A percentile compares a stretch with the other conserved stretches of the same genome.
Evolutionary conservation across 2,888 invertebrate species (phyloP).

Genomic region (Lithophane ornitopus): DNA sequence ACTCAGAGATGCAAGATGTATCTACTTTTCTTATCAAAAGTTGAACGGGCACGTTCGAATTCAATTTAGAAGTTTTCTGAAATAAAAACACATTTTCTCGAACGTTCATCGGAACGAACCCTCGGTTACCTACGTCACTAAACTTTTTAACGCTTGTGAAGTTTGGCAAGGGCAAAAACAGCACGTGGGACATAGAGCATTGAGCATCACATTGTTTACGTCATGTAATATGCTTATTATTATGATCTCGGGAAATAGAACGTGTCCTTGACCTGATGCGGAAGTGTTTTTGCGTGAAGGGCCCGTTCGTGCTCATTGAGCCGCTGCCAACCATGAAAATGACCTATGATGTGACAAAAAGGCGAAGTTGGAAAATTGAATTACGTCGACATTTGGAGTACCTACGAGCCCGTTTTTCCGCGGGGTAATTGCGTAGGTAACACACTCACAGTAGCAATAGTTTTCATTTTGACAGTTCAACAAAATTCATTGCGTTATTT

Average conservation of each 20-base stretch:
- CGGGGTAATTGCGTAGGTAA: too few relatives aligned
- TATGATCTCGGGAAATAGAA: constrained; percentile 55
- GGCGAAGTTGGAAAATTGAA: constrained; percentile 40
- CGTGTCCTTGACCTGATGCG: constrained; percentile 74
- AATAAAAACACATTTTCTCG: neutral
- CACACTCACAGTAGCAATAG: too few relatives aligned
- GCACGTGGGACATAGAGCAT: constrained; percentile 2
- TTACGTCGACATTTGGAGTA: constrained; percentile 27
- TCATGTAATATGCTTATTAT: constrained; percentile 49
- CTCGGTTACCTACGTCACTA: neutral
- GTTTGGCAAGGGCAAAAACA: constrained; percentile 23
- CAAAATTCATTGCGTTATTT: too few relatives aligned
- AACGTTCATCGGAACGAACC: neutral
- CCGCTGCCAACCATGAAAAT: constrained; percentile 54
- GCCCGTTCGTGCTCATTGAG: constrained; percentile 39
- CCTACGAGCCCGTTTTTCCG: constrained; percentile 7
- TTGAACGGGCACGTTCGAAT: constrained; percentile 1
- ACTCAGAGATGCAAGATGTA: neutral
- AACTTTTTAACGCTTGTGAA: constrained; percentile 10
- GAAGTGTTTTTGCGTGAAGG: constrained; percentile 68
- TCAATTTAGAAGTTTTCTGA: constrained; percentile 20
- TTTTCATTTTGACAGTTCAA: too few relatives aligned
- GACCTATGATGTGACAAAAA: constrained; percentile 51
- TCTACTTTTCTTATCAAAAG: constrained; percentile 6
- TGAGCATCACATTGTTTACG: constrained; percentile 27